Base-by-base conservation (phyloP, 1,140 invertebrate genomes). In the Maniola jurtina region DNA sequence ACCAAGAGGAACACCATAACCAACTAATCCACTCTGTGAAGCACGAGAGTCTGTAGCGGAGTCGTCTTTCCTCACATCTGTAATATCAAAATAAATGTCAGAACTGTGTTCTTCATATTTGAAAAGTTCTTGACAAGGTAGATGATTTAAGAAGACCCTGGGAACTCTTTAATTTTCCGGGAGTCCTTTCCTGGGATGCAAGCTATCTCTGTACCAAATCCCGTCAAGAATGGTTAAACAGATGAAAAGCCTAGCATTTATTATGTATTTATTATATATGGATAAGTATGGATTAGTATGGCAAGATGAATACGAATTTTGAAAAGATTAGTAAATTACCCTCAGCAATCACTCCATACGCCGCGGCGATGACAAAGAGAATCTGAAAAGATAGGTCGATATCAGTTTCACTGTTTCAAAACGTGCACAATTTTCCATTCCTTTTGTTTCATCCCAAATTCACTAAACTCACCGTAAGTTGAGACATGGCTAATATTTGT, bases 361-460 rank as follows among this genome's bases (percentile, higher is more conserved):
- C 84, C 66, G 83, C 73, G 52, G 82, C 85, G 79, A 89, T 76
- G 80, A 89, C 83, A 75, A 89, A 87, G 73, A 89, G 72, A 82
- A 89, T 84, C 87, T 89, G 81, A 42, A 80, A 86, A 62, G 59
- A 62, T 33, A 63, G 45, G 42, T 36, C 34, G 10, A 7, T 35
- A 50, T 34, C 33, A 55, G 35, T n/a, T 6, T 35, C 33, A 55
- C 9, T 33, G 14, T 13, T 25, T 25, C 25, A 25, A 25, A 25
- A 25, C 4, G 25, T 25, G 25, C 25, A 25, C 25, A 25, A 25
- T 25, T 25, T 25, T 25, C 25, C 4, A 2, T 25, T 2, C 1
- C 4, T 25, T 25, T 7, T 54, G 16, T 9, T 16, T 16, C n/a
- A 3, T 55, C 11, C 11, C 15, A 11, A n/a, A 55, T 52, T 54